Conservation (phyloP, 92 coral and sea anemone genomes). For the Porites divaricata region DNA sequence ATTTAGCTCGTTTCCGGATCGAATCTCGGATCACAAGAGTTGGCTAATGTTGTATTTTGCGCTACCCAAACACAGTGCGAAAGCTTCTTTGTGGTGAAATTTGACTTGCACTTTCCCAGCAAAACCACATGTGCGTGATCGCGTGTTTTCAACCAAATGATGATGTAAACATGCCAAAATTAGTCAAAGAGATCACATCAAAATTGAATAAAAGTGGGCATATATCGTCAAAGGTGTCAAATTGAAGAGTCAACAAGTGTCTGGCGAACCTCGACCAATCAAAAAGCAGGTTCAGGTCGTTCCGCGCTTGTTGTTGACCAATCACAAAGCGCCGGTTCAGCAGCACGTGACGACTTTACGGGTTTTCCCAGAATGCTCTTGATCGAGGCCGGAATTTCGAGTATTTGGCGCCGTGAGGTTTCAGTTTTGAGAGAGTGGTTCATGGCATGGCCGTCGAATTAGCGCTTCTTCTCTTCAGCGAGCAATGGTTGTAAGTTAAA, state of each 20-base stretch:
- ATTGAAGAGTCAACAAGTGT: constrained; percentile 51
- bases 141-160: constrained; percentile 65
- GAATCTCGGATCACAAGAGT: neutral
- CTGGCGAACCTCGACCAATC: constrained; percentile 67
- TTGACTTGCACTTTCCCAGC: constrained; percentile 32
- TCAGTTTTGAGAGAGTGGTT: constrained; percentile 75
- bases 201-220: constrained; percentile 44
- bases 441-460: constrained; percentile 66
- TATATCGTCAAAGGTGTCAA: constrained; percentile 42
- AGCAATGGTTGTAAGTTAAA: constrained; percentile 64
- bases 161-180: constrained; percentile 86
- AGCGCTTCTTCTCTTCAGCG: constrained; percentile 12
- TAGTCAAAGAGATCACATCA: constrained; percentile 63
- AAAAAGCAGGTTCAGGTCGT: constrained; percentile 10
- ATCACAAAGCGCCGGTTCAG: constrained; percentile 15
- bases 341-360: constrained; percentile 71
- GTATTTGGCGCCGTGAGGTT: constrained; percentile 79
- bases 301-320: constrained; percentile 50
- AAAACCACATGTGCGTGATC: constrained; percentile 47
- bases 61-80: constrained; percentile 30
- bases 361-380: constrained; percentile 95
- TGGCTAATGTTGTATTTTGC: neutral
- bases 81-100: constrained; percentile 8
- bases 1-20: constrained; percentile 1
- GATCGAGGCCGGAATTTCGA: constrained; percentile 75